A percentile compares a stretch with the other conserved stretches of the same genome.
These are phyloP conservation scores for Orgyia antiqua DNA, from an alignment of 2,888 invertebrate genomes.

Conservation along the genomic window DNA sequence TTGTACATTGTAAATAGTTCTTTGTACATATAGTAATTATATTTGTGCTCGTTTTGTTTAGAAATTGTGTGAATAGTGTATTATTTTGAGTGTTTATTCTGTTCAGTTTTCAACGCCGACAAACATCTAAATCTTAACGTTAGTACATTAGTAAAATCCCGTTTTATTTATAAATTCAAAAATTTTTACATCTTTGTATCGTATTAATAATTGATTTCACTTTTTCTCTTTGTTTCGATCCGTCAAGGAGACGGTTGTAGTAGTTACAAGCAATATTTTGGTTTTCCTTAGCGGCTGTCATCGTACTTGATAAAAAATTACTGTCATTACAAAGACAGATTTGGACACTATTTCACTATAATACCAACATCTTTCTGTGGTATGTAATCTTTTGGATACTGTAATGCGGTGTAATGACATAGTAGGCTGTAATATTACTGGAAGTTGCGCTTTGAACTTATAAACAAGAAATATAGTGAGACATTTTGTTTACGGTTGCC, in stretches of 20 bases:
- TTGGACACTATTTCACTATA: slow-evolving; percentile 43
- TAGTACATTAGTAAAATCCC: slow-evolving; percentile 64
- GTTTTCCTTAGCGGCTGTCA: slow-evolving; percentile 71
- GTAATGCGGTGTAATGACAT: slow-evolving; percentile 46
- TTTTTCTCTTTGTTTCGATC: slow-evolving; percentile 76
- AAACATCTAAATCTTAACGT: slow-evolving; percentile 59
- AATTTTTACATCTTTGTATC: slow-evolving; percentile 29
- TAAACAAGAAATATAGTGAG: slow-evolving; percentile 42
- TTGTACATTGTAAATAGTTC: slow-evolving; percentile 86
- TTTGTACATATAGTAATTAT: slow-evolving; percentile 86
- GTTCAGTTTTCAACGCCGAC: slow-evolving; percentile 81
- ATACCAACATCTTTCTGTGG: slow-evolving; percentile 33
- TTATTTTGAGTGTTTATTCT: slow-evolving; percentile 78
- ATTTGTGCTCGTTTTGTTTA: slow-evolving; percentile 81
- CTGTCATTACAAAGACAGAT: slow-evolving; percentile 68
- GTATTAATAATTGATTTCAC: slow-evolving; percentile 42
- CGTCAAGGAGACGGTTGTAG: slow-evolving; percentile 72
- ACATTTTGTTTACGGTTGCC: slow-evolving; percentile 55
- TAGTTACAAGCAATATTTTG: slow-evolving; percentile 76
- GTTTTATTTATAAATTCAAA: too few species aligned
- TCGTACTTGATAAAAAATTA: slow-evolving; percentile 58
- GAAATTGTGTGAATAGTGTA: slow-evolving; percentile 80
- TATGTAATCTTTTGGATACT: slow-evolving; percentile 47
- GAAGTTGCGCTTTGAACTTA: slow-evolving; percentile 36
- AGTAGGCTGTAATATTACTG: slow-evolving; percentile 36